These are phyloP conservation scores for Dasypogon diadema DNA, from an alignment of 2,888 invertebrate species.

Conservation along the genomic window DNA sequence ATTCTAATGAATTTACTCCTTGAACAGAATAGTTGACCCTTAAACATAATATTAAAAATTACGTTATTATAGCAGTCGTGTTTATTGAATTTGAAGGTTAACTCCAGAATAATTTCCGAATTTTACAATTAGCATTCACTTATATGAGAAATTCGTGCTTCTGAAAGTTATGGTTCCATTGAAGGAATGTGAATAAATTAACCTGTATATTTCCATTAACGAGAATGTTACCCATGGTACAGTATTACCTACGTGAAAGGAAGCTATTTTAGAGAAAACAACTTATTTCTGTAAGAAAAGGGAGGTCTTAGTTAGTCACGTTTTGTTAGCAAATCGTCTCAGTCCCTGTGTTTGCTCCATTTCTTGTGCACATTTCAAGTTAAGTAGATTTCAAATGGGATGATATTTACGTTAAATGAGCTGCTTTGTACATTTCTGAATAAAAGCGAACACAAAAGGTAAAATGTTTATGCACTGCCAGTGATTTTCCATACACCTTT, in stretches of 20 bases:
- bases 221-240: neutral
- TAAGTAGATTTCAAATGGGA: neutral
- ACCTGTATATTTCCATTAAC: slow-evolving; percentile 2
- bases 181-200: neutral
- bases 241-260: neutral
- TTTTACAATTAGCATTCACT: too few relatives aligned
- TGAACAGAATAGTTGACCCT: too few relatives aligned
- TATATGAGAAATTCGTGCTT: too few relatives aligned
- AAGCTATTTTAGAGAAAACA: neutral
- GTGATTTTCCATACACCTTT: too few relatives aligned
- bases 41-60: too few relatives aligned
- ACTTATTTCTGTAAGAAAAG: neutral
- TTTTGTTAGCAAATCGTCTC: slow-evolving; percentile 4
- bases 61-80: too few relatives aligned
- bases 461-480: too few relatives aligned
- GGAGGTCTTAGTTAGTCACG: neutral
- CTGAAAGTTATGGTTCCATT: neutral
- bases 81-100: too few relatives aligned
- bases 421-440: neutral
- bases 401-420: neutral
- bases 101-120: too few relatives aligned
- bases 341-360: neutral
- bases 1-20: too few relatives aligned
- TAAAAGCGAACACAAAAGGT: too few relatives aligned
- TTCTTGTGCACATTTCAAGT: neutral